A percentile compares a stretch with the other conserved stretches of the same genome.
Conservation (phyloP, 2,113 vertebrate species). For the Ceyx melanurus region DNA sequence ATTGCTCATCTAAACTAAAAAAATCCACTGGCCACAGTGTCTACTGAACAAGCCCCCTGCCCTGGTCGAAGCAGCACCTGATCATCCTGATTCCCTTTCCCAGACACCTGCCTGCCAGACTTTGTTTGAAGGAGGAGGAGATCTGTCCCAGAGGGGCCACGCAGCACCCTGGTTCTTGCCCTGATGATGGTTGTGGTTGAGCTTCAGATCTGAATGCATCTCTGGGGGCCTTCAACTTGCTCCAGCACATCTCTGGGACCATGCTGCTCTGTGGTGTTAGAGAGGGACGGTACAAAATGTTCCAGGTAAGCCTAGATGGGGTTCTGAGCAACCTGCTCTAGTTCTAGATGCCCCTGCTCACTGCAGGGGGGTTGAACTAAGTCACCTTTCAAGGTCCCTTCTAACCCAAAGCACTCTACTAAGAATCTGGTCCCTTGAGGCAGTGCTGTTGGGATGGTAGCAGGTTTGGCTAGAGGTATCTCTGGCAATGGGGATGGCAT, state of each 20-base stretch:
- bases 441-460: fast-evolving
- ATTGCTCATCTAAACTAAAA: background rate
- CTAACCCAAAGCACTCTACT: background rate
- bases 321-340: background rate
- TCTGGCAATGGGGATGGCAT: fast-evolving
- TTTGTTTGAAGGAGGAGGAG: background rate
- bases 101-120: background rate
- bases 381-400: background rate
- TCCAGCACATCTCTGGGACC: background rate
- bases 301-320: background rate
- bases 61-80: background rate
- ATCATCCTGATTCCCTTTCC: background rate
- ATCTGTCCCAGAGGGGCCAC: background rate
- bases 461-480: fast-evolving
- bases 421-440: fast-evolving
- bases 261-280: background rate
- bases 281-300: background rate
- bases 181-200: background rate
- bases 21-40: fast-evolving
- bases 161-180: background rate
- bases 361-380: background rate
- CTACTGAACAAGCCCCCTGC: background rate
- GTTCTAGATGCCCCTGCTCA: background rate
- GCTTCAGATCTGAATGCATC: background rate
- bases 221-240: background rate